Conservation (phyloP, 2,797 vertebrate species). For the Steatocranus sp. region DNA sequence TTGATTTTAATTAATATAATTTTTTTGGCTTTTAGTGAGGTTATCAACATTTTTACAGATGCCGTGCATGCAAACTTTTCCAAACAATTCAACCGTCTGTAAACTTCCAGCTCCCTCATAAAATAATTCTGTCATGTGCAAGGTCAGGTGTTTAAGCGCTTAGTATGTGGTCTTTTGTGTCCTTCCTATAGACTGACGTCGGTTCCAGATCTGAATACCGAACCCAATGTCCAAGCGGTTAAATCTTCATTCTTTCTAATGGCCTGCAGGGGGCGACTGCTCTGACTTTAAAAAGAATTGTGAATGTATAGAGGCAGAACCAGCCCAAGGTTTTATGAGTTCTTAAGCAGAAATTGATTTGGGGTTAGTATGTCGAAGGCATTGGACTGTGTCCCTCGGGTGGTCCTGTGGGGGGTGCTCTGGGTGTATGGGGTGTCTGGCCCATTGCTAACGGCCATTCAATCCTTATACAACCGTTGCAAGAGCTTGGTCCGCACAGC, state of each 20-base stretch:
- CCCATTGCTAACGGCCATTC: neutral
- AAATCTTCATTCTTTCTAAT: neutral
- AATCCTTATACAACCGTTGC: neutral
- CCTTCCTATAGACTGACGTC: neutral
- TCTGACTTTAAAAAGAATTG: neutral
- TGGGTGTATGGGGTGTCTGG: neutral
- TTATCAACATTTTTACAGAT: too few relatives aligned
- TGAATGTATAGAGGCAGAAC: neutral
- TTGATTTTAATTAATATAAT: neutral
- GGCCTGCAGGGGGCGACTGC: neutral
- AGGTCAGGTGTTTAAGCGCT: neutral
- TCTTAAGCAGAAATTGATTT: neutral
- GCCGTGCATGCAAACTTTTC: neutral
- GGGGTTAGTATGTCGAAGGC: neutral
- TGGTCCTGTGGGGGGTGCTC: neutral
- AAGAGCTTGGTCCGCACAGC: neutral
- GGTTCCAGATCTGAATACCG: neutral
- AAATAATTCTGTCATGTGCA: neutral
- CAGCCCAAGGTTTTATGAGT: neutral
- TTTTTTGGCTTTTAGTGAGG: too few relatives aligned
- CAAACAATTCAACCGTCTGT: too few relatives aligned
- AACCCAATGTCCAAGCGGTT: neutral
- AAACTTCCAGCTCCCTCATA: neutral
- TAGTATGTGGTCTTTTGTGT: neutral
- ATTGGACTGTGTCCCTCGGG: neutral